phyloP scores from a whole-genome alignment of 1,140 invertebrate genomes.

The Drosophila pseudoobscura region DNA sequence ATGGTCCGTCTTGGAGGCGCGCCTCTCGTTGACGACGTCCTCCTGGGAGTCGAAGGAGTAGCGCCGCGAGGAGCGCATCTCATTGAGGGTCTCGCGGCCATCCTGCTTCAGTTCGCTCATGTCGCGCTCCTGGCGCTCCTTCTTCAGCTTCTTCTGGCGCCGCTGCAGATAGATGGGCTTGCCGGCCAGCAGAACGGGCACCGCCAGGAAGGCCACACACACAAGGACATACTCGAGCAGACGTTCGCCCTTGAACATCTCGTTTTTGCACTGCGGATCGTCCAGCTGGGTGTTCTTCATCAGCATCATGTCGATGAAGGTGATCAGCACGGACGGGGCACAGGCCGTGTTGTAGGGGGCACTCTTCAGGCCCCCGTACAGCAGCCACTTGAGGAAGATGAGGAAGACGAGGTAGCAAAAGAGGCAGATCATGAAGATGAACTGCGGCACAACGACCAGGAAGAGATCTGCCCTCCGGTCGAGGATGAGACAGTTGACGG shows the following conservation, averaged over 20 bases:
- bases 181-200: constrained; percentile 92
- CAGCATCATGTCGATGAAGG: constrained; percentile 93
- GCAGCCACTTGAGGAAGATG: constrained; percentile 96
- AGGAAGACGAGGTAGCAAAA: constrained; percentile 97
- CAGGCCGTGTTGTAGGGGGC: constrained; percentile 85
- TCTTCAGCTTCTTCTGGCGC: constrained; percentile 18
- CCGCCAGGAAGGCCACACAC: constrained; percentile 87
- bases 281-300: constrained; percentile 81
- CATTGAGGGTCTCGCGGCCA: constrained; percentile 36
- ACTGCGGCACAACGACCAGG: constrained; percentile 96
- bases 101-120: background rate
- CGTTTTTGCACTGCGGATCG: constrained; percentile 85
- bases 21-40: background rate
- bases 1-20: background rate
- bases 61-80: constrained; percentile 48
- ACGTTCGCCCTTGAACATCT: constrained; percentile 87
- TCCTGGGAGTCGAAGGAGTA: constrained; percentile 33
- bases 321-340: constrained; percentile 91
- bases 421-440: constrained; percentile 93
- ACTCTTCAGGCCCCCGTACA: constrained; percentile 95
- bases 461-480: constrained; percentile 90
- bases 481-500: constrained; percentile 95
- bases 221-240: constrained; percentile 88
- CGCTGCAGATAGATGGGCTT: constrained; percentile 89
- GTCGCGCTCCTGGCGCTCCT: background rate